phyloP scores from a whole-genome alignment of 2,888 invertebrate species.

The Uloborus plumipes region DNA sequence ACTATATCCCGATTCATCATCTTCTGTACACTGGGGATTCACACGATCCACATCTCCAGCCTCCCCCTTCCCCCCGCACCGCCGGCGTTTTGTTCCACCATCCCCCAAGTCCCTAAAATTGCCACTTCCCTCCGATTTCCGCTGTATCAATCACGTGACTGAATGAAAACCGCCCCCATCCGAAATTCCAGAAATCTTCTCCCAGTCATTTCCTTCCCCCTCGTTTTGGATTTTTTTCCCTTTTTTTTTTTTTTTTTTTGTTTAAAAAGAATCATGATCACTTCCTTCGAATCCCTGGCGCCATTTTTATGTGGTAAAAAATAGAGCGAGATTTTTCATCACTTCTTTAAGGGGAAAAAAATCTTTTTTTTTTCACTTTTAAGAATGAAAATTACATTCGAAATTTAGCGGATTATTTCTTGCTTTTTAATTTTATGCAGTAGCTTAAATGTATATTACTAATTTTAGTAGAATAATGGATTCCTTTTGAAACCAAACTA shows the following conservation, averaged over 20 bases:
- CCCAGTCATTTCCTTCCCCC: not conserved
- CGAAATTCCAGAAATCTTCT: conserved; percentile 31
- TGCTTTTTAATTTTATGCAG: too few relatives aligned
- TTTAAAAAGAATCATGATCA: conserved; percentile 14
- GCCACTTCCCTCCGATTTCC: conserved; percentile 58
- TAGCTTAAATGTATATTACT: too few relatives aligned
- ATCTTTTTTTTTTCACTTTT: not conserved
- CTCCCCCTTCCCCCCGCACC: not conserved
- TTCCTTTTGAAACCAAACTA: too few relatives aligned
- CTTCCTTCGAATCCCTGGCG: conserved; percentile 18
- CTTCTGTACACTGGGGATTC: conserved; percentile 22
- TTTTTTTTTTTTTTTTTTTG: conserved; percentile 1
- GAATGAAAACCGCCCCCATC: conserved; percentile 23
- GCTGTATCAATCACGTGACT: conserved; percentile 43
- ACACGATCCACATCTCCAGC: conserved; percentile 26
- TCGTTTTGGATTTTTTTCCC: not conserved
- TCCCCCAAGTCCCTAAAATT: conserved; percentile 19
- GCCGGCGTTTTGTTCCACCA: conserved; percentile 4
- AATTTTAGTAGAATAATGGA: too few relatives aligned
- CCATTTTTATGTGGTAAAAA: not conserved
- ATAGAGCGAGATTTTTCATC: too few relatives aligned
- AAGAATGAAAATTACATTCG: not conserved
- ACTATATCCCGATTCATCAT: conserved; percentile 43
- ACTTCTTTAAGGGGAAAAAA: too few relatives aligned
- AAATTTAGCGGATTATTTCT: too few relatives aligned